Base-by-base conservation (phyloP, 2,113 vertebrate genomes). In the Lepus americanus region DNA sequence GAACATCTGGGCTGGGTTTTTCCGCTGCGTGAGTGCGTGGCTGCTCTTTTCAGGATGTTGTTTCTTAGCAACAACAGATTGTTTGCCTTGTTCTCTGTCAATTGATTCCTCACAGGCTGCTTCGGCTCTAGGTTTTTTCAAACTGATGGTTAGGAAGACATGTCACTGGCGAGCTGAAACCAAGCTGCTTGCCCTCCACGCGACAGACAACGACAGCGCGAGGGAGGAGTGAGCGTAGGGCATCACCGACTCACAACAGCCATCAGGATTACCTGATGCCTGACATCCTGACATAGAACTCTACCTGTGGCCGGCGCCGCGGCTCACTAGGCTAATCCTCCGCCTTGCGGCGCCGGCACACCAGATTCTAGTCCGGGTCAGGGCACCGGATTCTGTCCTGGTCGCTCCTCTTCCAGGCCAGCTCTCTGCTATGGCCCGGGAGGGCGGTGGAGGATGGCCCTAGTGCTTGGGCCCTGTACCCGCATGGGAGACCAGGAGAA, bases 21-120 rank as follows among this genome's bases (percentile, higher is more conserved):
- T 55, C 9, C 17, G 44, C 3, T 0, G 8, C 25, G 3, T 0
- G 13, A 33, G 17, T 29, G 3, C 25, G 3, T 1, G 3, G 61
- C 27, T 66, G 29, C 14, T 44, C 84, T 49, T 69, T 5, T 25
- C 51, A 86, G 36, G n/a, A 13, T 19, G 66, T 17, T 1, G 87
- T 93, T 82, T 67, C 89, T 70, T 94, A 97, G 96, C 97, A 93
- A 96, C 94, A 16, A 7, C 7, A 12, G 77, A 88, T 69, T 25
- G 33, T 64, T 61, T 74, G 12, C 69, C n/a, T 51, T 61, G 44
- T 61, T 66, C 69, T 39, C 53, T 74, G 36, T 53, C 77, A 14
- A 33, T 90, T 0, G 11, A 70, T 79, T 87, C 76, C 79, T 59
- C 25, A 5, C 6, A 1, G 1, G 72, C 33, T 29, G 36, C 67